A percentile compares a stretch with the other conserved stretches of the same genome.
Evolutionary conservation across 2,113 vertebrate genomes (phyloP).

Genomic region (Parotia lawesii): DNA sequence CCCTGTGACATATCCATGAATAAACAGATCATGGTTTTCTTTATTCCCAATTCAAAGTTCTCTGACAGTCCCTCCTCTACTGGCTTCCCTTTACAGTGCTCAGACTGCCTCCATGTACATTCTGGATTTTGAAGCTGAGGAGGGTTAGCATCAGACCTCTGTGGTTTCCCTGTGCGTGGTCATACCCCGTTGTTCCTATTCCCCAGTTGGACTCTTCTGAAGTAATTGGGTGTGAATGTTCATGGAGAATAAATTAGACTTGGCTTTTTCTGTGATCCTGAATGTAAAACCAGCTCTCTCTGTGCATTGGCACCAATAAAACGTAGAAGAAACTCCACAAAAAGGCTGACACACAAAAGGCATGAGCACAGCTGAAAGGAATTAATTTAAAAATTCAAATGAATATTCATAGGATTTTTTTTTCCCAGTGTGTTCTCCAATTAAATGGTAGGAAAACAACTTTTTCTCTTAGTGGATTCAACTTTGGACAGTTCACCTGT

Average conservation of each 20-base stretch:
- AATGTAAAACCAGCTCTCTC: slow-evolving; percentile 27
- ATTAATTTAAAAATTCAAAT: slow-evolving; percentile 18
- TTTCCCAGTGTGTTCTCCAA: not conserved
- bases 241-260: slow-evolving; percentile 42
- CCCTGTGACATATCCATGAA: not conserved
- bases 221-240: slow-evolving; percentile 42
- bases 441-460: not conserved
- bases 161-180: not conserved
- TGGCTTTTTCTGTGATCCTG: slow-evolving; percentile 34
- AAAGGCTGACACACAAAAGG: slow-evolving; percentile 41
- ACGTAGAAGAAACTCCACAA: not conserved
- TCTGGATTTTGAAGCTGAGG: not conserved
- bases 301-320: slow-evolving; percentile 3
- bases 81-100: not conserved
- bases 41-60: slow-evolving; percentile 23
- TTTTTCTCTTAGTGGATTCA: not conserved
- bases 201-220: slow-evolving; percentile 35
- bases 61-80: not conserved
- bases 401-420: slow-evolving; percentile 26
- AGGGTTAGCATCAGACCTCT: not conserved
- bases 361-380: slow-evolving; percentile 42
- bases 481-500: not conserved
- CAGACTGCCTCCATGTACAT: not conserved
- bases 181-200: not conserved
- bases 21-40: slow-evolving; percentile 29